Conservation (phyloP, 2,888 invertebrate genomes). For the Xylocampa areola region DNA sequence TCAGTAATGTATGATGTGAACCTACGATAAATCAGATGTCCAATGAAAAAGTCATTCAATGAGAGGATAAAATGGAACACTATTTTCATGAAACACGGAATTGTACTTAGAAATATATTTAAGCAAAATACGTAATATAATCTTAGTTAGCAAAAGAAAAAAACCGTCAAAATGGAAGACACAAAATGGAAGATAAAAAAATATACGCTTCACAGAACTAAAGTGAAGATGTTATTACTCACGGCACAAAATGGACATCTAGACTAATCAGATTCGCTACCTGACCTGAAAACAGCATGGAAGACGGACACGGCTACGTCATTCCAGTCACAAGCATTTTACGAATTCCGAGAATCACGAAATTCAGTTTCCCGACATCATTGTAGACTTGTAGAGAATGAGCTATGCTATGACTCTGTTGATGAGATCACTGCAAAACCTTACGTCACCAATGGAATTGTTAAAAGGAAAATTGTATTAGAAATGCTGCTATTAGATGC, state of each 20-base stretch:
- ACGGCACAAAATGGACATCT: slow-evolving; percentile 7
- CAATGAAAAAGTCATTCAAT: not conserved
- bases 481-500: slow-evolving; percentile 36
- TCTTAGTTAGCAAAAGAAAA: too few relatives aligned
- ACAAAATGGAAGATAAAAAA: too few relatives aligned
- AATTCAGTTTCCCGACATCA: slow-evolving; percentile 16
- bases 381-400: slow-evolving; percentile 25
- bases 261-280: slow-evolving; percentile 20
- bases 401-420: slow-evolving; percentile 8
- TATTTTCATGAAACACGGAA: too few relatives aligned
- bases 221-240: slow-evolving; percentile 22
- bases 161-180: too few relatives aligned
- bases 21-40: slow-evolving; percentile 1
- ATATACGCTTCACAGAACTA: not conserved
- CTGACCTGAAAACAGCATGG: slow-evolving; percentile 36
- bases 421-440: slow-evolving; percentile 37
- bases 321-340: slow-evolving; percentile 22
- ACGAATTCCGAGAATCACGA: slow-evolving; percentile 28
- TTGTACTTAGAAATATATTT: too few relatives aligned
- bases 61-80: too few relatives aligned
- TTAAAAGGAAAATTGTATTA: slow-evolving; percentile 23
- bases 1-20: slow-evolving; percentile 27
- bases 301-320: slow-evolving; percentile 34
- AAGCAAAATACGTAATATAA: too few relatives aligned
- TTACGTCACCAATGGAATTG: slow-evolving; percentile 38